Base-by-base conservation (phyloP, 1,140 invertebrate species). In the Trialeurodes vaporariorum region DNA sequence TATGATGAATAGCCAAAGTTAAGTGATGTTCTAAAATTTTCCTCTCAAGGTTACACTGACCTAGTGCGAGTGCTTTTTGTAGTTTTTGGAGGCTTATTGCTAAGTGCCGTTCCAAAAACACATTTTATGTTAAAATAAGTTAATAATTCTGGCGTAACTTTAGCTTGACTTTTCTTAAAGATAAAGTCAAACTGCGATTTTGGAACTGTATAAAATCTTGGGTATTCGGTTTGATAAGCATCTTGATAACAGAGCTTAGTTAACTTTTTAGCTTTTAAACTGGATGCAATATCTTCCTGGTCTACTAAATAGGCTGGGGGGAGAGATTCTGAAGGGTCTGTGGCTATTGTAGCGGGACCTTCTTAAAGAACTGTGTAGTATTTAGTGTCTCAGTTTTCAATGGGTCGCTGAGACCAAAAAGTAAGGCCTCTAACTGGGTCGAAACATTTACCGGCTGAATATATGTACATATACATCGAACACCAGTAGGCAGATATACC, bases 1-100 rank as follows among this genome's bases (percentile, higher is more conserved):
- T 0, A n/a, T 24, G 59, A 13, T 27, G 27, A 0, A 22, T 27
- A 1, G 60, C 65, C 25, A 62, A 21, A 12, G 23, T 17, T 22
- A 67, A 13, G 21, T 67, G 34, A 21, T 67, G 65, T 40, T 23
- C 21, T 25, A 67, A 34, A 9, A 67, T 2, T 34, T 67, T n/a
- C n/a, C 59, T 27, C 21, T 67, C 65, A 22, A 61, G 1, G 1
- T 61, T 61, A n/a, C 65, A 66, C 24, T 60, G 25, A 60, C 27
- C 24, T 1, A 2, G 9, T 0, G 13, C 23, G 2, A 61, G 0
- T 12, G 21, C 26, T 27, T 59, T 0, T 1, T 66, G 24, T 1
- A 66, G 1, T 1, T 21, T 21, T 1, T 25, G 27, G 0, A 61
- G 11, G 1, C 49, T 25, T 17, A n/a, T 5, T 2, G n/a, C 27